Evolutionary conservation across 2,113 vertebrate species (phyloP).

Genomic region (Hepsetus odoe): DNA sequence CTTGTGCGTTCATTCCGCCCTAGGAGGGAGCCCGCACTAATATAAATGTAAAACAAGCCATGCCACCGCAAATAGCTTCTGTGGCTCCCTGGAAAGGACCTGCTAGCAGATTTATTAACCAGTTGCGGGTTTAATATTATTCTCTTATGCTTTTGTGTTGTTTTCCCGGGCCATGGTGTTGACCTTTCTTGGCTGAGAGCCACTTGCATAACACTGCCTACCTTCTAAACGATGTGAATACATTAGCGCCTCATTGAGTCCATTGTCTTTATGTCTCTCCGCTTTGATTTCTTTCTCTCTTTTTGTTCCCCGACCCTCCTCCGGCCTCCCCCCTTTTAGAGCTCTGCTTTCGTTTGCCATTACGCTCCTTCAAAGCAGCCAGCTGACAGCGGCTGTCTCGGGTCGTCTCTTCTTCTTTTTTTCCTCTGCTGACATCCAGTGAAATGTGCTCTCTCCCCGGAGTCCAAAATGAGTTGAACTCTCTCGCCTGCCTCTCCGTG

Average conservation of each 20-base stretch:
- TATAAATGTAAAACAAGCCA: slow-evolving; percentile 50
- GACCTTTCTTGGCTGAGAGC: background rate
- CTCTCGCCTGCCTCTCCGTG: slow-evolving; percentile 10
- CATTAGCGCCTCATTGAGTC: slow-evolving; percentile 39
- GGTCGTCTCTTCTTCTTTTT: slow-evolving; percentile 18
- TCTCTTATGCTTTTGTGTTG: background rate
- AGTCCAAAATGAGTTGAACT: slow-evolving; percentile 39
- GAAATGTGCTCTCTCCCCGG: slow-evolving; percentile 26
- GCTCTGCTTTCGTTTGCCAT: slow-evolving; percentile 13
- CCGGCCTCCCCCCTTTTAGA: slow-evolving; percentile 14
- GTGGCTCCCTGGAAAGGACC: background rate
- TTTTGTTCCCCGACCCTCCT: slow-evolving; percentile 24
- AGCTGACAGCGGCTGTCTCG: slow-evolving; percentile 39
- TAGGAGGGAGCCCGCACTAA: slow-evolving; percentile 26
- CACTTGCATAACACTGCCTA: background rate
- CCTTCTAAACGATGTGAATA: slow-evolving; percentile 46
- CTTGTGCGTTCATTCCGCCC: slow-evolving; percentile 19
- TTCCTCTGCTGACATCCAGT: slow-evolving; percentile 26
- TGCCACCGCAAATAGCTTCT: slow-evolving; percentile 19
- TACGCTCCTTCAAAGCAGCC: slow-evolving; percentile 18
- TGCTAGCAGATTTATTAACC: background rate
- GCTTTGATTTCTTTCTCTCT: slow-evolving; percentile 3
- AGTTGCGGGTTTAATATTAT: slow-evolving; percentile 8
- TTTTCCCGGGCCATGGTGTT: background rate
- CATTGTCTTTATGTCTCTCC: background rate